Base-by-base conservation (phyloP, 2,797 vertebrate species). In the Notoglanidium macrostoma region DNA sequence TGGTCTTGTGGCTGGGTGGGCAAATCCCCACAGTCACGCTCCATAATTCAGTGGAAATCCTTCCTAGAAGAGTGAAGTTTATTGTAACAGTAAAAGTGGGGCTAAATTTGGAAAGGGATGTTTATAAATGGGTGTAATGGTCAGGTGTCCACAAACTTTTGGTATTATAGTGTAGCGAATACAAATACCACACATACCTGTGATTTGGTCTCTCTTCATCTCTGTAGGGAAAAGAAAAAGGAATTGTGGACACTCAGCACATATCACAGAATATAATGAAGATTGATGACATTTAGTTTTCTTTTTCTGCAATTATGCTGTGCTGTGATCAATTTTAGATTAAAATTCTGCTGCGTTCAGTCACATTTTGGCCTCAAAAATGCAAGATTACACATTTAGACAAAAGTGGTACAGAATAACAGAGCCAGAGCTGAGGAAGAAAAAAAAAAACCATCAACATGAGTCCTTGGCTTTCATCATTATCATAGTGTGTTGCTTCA, bases 181-280 rank as follows among this genome's bases (percentile, higher is more conserved):
- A 23, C 8, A 73, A 55, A 51, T 29, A 68, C 14, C 6, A 14
- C 92, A 97, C 97, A 98, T 96, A 99, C 98, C 97, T 93, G 98
- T 98, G 88, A 96, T 92, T 92, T 97, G 95, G 91, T 97, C 97
- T 93, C 93, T 97, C 91, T 96, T 96, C 88, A 97, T 95, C 92
- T 97, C 98, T 99, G 95, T 92, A 92, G 90, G 89, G 90, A 84
- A 92, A 90, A 89, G 85, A 93, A 88, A 2, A 46, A n/a, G 1
- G 44, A n/a, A 51, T 84, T 40, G 5, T 32, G 54, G 26, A 55
- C 2, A 55, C 54, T 76, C 40, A 85, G 57, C 40, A 77, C 51
- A 14, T 86, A 46, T 85, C 40, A 65, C n/a, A 63, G 17, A 35
- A 61, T 12, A 46, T 83, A 67, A 46, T 49, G 44, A 65, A 19